A percentile compares a stretch with the other conserved stretches of the same genome.
phyloP scores from a whole-genome alignment of 2,888 invertebrate genomes.

The Drosophila borealis region DNA sequence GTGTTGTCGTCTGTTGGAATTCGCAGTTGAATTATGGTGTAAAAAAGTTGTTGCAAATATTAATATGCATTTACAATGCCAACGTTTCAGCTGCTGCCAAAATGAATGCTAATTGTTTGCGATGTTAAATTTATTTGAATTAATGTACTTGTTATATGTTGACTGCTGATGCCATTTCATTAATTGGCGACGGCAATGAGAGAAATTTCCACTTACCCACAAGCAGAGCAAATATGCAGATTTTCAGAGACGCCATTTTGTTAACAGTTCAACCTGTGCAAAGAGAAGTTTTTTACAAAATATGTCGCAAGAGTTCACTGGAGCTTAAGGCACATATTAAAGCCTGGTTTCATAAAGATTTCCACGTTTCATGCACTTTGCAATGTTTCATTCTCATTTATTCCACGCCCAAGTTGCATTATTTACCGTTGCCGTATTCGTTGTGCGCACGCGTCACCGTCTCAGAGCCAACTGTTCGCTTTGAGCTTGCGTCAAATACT shows the following conservation, averaged over 20 bases:
- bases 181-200: conserved; percentile 63
- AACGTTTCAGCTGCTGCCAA: conserved; percentile 35
- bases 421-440: conserved; percentile 51
- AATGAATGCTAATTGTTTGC: conserved; percentile 59
- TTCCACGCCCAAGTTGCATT: conserved; percentile 16
- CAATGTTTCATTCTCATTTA: conserved; percentile 37
- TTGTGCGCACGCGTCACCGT: conserved; percentile 68
- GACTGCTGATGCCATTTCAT: conserved; percentile 34
- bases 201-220: conserved; percentile 73
- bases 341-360: background rate
- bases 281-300: conserved; percentile 35
- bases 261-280: conserved; percentile 54
- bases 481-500: conserved; percentile 37
- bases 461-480: conserved; percentile 55
- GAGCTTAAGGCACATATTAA: background rate
- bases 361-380: conserved; percentile 36
- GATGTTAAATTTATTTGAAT: conserved; percentile 27
- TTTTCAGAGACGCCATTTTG: conserved; percentile 79
- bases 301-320: conserved; percentile 12
- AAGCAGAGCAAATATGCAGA: conserved; percentile 79
- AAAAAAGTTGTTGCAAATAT: conserved; percentile 33
- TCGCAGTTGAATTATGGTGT: conserved; percentile 42
- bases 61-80: conserved; percentile 20
- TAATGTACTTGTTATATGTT: conserved; percentile 22
- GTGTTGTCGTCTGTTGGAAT: conserved; percentile 40